These are phyloP conservation scores for Asteroscopus sphinx DNA, from an alignment of 2,888 invertebrate species.

Conservation along the genomic window DNA sequence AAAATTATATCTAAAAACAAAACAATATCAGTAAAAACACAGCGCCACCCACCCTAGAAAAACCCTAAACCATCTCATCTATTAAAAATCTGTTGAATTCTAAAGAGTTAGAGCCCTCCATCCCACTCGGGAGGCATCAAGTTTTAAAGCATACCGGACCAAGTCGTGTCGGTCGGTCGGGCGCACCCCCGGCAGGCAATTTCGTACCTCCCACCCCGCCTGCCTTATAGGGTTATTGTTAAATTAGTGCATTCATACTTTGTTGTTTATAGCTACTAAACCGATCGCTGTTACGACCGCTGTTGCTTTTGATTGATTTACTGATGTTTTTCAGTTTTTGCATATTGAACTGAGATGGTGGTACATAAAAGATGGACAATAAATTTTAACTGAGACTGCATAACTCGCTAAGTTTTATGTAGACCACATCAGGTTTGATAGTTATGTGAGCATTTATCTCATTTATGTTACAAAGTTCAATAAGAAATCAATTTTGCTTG, in stretches of 20 bases:
- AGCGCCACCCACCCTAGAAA: slow-evolving; percentile 25
- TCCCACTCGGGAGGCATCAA: slow-evolving; percentile 56
- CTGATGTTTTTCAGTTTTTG: slow-evolving; percentile 52
- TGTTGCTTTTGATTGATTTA: slow-evolving; percentile 65
- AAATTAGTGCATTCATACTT: slow-evolving; percentile 76
- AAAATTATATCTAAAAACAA: slow-evolving; percentile 29
- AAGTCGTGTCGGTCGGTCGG: slow-evolving; percentile 50
- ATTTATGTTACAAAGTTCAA: not conserved
- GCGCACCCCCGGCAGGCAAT: slow-evolving; percentile 38
- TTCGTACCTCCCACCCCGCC: slow-evolving; percentile 36
- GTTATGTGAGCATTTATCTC: slow-evolving; percentile 19
- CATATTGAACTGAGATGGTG: slow-evolving; percentile 46
- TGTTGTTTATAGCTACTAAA: slow-evolving; percentile 74
- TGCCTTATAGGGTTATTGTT: slow-evolving; percentile 69
- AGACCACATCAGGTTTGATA: slow-evolving; percentile 2
- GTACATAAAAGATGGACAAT: slow-evolving; percentile 34
- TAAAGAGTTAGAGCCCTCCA: slow-evolving; percentile 56
- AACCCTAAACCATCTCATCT: slow-evolving; percentile 36
- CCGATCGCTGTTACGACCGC: slow-evolving; percentile 61
- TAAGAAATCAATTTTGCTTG: not conserved
- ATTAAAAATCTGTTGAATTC: slow-evolving; percentile 56
- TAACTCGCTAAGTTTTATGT: no score
- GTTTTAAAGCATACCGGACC: slow-evolving; percentile 62
- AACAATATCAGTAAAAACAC: slow-evolving; percentile 23
- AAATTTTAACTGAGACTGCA: slow-evolving; percentile 23